phyloP scores from a whole-genome alignment of 1,140 invertebrate genomes.

The Cardiocondyla obscurior region DNA sequence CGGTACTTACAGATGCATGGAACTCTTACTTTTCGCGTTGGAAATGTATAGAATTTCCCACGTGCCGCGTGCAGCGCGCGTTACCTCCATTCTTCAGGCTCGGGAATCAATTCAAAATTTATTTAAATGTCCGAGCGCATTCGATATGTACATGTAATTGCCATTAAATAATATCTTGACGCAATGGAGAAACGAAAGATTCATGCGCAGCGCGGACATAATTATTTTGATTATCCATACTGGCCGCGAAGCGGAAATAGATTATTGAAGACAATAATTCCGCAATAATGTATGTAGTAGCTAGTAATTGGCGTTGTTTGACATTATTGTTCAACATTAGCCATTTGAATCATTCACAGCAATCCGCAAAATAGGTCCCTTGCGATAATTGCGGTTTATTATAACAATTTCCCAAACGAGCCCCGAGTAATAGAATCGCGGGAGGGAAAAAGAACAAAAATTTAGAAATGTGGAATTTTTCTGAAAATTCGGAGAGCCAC shows the following conservation, averaged over 20 bases:
- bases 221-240: not conserved
- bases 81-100: not conserved
- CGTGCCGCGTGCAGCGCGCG: not conserved
- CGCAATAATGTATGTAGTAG: not conserved
- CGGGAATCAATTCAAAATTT: slow-evolving; percentile 18
- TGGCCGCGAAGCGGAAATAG: not conserved
- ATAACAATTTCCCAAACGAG: not conserved
- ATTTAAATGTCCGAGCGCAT: not conserved
- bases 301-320: not conserved
- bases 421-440: not conserved
- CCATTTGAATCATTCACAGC: not conserved
- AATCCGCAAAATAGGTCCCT: not conserved
- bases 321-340: not conserved
- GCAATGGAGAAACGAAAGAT: not conserved
- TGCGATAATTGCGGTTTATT: not conserved
- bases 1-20: slow-evolving; percentile 43
- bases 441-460: not conserved
- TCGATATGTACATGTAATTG: not conserved
- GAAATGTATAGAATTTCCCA: slow-evolving; percentile 43
- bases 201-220: not conserved
- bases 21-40: slow-evolving; percentile 19
- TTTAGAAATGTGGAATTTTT: not conserved
- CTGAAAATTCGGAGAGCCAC: not conserved
- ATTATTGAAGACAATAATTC: not conserved
- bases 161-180: slow-evolving; percentile 12